Evolutionary conservation across 2,797 vertebrate genomes (phyloP).

Genomic region (Aulostomus chinensis): DNA sequence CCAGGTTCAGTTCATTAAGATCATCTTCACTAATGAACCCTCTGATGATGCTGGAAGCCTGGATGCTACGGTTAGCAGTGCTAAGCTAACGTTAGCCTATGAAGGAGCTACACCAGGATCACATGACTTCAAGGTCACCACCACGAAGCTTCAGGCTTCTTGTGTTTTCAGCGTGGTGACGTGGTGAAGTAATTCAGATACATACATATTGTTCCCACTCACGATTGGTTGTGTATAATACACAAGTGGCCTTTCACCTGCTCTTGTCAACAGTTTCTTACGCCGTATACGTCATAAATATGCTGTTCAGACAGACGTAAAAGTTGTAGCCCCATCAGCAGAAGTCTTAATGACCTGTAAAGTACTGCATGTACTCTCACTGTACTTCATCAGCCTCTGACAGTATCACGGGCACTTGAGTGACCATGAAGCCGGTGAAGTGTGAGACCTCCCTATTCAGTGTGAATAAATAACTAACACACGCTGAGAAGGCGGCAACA

Average conservation of each 20-base stretch:
- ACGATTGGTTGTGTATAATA: background rate
- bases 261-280: too few species aligned
- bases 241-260: conserved; percentile 8
- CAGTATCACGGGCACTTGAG: conserved; percentile 5
- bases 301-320: conserved; percentile 2
- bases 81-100: too few species aligned
- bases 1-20: too few species aligned
- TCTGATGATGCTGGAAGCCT: too few species aligned
- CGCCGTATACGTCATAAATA: conserved; percentile 41
- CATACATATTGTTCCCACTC: background rate
- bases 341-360: conserved; percentile 20
- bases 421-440: conserved; percentile 1
- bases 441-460: conserved; percentile 4
- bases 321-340: conserved; percentile 32
- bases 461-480: conserved; percentile 6
- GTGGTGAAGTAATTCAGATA: background rate
- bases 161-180: too few species aligned
- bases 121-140: too few species aligned
- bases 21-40: too few species aligned
- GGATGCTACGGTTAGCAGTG: too few species aligned
- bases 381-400: conserved; percentile 32
- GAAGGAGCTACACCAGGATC: too few species aligned
- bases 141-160: too few species aligned
- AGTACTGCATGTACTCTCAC: conserved; percentile 15
- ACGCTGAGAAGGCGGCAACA: conserved; percentile 14